Evolutionary conservation across 2,797 vertebrate species (phyloP), one percentile per base, ranked within the genome.

Genomic region (Thalassophryne amazonica): DNA sequence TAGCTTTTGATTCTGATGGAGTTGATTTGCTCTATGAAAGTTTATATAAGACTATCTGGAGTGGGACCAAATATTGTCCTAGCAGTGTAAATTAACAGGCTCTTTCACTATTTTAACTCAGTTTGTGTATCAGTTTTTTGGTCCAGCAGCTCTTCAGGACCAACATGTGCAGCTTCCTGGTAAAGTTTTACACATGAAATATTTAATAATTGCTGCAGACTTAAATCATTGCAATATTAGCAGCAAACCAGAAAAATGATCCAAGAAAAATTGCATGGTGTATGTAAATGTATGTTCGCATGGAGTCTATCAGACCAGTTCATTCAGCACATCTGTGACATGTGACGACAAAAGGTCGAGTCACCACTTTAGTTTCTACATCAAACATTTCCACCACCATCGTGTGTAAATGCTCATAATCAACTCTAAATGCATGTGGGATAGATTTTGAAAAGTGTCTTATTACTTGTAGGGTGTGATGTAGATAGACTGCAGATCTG

Each of bases 271-370:
- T 69, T 88, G 88, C 89, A 91, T 90, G 87, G 63, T 73, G 51
- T 80, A 72, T 45, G 69, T 81, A 70, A 70, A 62, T 62, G 63
- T 82, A 69, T 68, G 67, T 71, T 81, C 90, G 89, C 87, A 90
- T 86, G 86, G 56, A 73, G 38, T 64, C 54, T 60, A 66, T 67
- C 49, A 45, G 35, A 50, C 51, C 64, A 57, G 8, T 41, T 41
- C 42, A 58, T 66, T 16, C 5, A 39, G 49, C 51, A 48, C 37
- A 5, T 43, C 53, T 37, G 43, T 40, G 18, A 27, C 17, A 15
- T 63, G 51, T 19, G 32, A 23, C 57, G 34, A 31, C 39, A 35
- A 56, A 40, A 32, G 34, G 41, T 43, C 2, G 4, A 20, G 18
- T 27, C 17, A 13, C 43, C 35, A 55, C 61, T 17, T 61, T 20